Evolutionary conservation across 2,797 vertebrate genomes (phyloP), one percentile per base, ranked within the genome.

Genomic region (Simalia tracyae): DNA sequence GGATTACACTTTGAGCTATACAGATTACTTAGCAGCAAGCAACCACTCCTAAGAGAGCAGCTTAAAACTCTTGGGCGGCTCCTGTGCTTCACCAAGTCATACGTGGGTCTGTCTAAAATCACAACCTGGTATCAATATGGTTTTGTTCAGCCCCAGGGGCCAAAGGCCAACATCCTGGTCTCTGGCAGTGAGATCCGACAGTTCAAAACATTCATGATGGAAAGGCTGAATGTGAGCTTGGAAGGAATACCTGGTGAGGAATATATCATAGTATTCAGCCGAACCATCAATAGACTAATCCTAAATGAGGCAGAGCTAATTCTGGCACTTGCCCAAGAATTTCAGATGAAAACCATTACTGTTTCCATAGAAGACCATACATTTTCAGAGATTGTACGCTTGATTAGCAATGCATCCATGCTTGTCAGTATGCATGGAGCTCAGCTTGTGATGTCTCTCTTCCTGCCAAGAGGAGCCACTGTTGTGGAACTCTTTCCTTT

Each of bases 111-210:
- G 91, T 99, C 99, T 94, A 99, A 99, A 97, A 98, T 98, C 98
- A 99, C 99, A 86, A 99, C 99, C 24, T 99, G 99, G 99, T 99
- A 99, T 97, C 99, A 99, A 94, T 99, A 99, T 0, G 99, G 99
- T 17, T 99, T 99, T 92, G 98, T 99, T 46, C 99, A 99, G 95
- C 99, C 99, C 0, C 99, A 99, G 95, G 99, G 99, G 5, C 99
- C 99, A 0, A 99, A 99, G 96, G 99, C 99, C 91, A 99, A 99
- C 96, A 98, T 99, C 96, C 96, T 99, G 59, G 98, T 99, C 92
- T 99, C 99, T 0, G 99, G 99, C 68, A 98, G 98, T 0, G 99
- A 99, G 97, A 98, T 99, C 95, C 98, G 99, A 5, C 99, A 99
- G 95, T 99, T 99, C 94, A 97, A 98, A 0, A 97, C 93, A 17